A percentile compares a stretch with the other conserved stretches of the same genome.
phyloP scores from a whole-genome alignment of 2,888 invertebrate species.

The Cosmorhoe ocellata region DNA sequence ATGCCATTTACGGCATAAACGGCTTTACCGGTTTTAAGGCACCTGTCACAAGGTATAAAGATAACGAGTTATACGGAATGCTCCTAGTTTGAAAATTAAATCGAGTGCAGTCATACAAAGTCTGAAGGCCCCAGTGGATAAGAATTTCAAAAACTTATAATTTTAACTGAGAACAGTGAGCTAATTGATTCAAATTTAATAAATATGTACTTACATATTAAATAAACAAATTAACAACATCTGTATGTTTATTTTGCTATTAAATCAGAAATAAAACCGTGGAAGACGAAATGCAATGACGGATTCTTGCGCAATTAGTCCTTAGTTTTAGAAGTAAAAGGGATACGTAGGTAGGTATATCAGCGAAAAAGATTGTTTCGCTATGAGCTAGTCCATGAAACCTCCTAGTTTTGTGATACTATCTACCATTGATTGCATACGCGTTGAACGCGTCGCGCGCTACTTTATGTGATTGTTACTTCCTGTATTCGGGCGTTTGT shows the following conservation, averaged over 20 bases:
- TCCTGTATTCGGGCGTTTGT: slow-evolving; percentile 13
- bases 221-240: too few relatives aligned
- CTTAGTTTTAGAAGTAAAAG: too few relatives aligned
- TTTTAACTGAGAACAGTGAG: too few relatives aligned
- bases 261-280: too few relatives aligned
- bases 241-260: too few relatives aligned
- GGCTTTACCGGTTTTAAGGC: slow-evolving; percentile 62
- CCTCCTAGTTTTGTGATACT: slow-evolving; percentile 2
- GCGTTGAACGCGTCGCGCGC: slow-evolving; percentile 5
- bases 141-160: too few relatives aligned
- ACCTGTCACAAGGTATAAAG: slow-evolving; percentile 62
- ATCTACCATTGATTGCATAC: slow-evolving; percentile 13
- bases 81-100: slow-evolving; percentile 18
- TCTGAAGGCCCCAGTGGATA: background rate
- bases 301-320: too few relatives aligned
- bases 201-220: too few relatives aligned
- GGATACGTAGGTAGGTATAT: background rate
- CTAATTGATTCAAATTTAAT: too few relatives aligned
- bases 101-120: slow-evolving; percentile 7
- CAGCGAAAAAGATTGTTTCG: background rate
- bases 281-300: too few relatives aligned
- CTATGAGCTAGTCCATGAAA: background rate
- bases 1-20: slow-evolving; percentile 58
- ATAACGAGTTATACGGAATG: slow-evolving; percentile 55
- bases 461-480: slow-evolving; percentile 13